Evolutionary conservation across 2,113 vertebrate species (phyloP).

Genomic region (Genyomyrus donnyi): DNA sequence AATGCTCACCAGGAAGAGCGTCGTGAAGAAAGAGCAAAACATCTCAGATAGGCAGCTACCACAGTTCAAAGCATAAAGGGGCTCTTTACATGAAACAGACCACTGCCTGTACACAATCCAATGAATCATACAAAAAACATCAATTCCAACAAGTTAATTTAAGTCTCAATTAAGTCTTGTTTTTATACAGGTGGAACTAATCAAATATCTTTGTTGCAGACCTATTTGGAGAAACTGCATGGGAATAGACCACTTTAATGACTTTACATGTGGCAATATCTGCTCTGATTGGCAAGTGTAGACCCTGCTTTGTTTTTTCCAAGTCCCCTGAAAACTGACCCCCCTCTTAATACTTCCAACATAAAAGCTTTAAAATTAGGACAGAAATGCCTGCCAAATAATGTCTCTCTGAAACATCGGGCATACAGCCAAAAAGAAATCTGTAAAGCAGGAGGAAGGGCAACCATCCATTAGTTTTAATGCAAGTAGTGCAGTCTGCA

Average conservation of each 20-base stretch:
- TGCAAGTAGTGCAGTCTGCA: constrained; percentile 25
- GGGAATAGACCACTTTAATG: neutral
- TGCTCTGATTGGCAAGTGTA: constrained; percentile 6
- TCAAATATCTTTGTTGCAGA: neutral
- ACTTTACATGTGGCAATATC: constrained; percentile 3
- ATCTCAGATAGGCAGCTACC: neutral
- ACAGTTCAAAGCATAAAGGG: neutral
- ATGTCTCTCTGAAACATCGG: constrained; percentile 34
- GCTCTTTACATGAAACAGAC: neutral
- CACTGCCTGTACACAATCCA: neutral
- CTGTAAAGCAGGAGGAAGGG: constrained; percentile 34
- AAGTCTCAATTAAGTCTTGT: neutral
- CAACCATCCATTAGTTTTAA: constrained; percentile 39
- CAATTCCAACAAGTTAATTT: neutral
- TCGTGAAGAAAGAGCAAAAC: neutral
- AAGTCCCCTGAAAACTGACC: neutral
- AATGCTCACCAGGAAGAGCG: neutral
- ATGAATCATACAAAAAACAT: neutral
- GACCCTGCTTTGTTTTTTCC: neutral
- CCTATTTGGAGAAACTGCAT: neutral
- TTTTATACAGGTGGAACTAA: neutral
- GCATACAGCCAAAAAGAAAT: constrained; percentile 39
- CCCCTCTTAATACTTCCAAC: neutral
- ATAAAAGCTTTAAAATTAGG: constrained; percentile 40
- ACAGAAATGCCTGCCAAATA: constrained; percentile 37